These are phyloP conservation scores for Cyphomyrus plagiostoma DNA, from an alignment of 2,113 vertebrate genomes.

Conservation along the genomic window DNA sequence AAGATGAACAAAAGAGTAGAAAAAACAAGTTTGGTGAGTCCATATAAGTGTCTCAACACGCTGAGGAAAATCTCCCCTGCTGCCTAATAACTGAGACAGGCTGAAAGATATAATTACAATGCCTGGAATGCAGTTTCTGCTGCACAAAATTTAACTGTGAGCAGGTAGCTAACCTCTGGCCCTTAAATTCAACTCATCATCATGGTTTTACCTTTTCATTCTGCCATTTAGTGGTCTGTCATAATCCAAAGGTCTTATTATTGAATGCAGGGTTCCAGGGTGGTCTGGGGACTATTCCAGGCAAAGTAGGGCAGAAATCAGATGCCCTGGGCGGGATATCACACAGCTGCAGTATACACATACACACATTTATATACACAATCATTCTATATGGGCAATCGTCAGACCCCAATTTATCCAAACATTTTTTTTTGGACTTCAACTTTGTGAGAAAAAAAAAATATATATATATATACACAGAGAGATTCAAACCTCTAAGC, in stretches of 20 bases:
- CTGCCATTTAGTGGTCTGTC: background rate
- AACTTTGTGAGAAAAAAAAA: background rate
- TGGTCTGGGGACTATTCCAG: background rate
- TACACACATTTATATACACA: background rate
- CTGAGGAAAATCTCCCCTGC: slow-evolving; percentile 15
- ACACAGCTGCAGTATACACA: background rate
- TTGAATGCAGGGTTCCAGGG: background rate
- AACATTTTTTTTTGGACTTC: background rate
- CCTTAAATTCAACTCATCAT: background rate
- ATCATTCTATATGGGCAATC: background rate
- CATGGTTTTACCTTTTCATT: background rate
- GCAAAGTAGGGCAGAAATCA: background rate
- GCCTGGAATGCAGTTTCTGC: background rate
- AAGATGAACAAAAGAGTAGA: background rate
- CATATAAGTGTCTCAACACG: slow-evolving; percentile 51
- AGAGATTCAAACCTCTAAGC: background rate
- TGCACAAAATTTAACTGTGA: background rate
- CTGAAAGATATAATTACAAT: background rate
- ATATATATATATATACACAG: background rate
- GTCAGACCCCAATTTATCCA: background rate
- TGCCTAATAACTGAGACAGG: background rate
- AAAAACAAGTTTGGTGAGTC: slow-evolving; percentile 45
- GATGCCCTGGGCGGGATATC: background rate
- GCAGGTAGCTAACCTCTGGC: background rate
- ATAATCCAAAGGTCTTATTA: background rate